These are phyloP conservation scores for Holothuria scabra DNA, from an alignment of 53 echinoderm and acorn worm species.

Conservation along the genomic window DNA sequence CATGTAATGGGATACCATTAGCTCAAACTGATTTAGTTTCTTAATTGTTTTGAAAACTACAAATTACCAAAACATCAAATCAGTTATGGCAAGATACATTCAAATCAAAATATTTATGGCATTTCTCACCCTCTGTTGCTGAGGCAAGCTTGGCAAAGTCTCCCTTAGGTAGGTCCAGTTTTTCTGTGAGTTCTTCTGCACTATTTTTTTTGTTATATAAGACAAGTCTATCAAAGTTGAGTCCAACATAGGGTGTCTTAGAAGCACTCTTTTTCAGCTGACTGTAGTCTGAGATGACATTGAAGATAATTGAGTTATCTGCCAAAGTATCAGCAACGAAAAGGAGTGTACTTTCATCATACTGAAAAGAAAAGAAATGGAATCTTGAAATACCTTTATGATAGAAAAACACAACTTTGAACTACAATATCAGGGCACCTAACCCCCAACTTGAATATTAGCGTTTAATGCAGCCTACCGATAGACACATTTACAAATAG, in stretches of 20 bases:
- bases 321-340: conserved; percentile 29
- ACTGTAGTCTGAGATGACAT: conserved; percentile 86
- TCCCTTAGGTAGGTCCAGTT: conserved; percentile 73
- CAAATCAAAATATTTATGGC: too few species aligned
- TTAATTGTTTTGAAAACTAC: too few species aligned
- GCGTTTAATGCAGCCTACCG: too few species aligned
- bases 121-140: conserved; percentile 80
- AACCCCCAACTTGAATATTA: too few species aligned
- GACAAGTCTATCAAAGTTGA: conserved; percentile 71
- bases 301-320: conserved; percentile 72
- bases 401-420: too few species aligned
- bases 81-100: too few species aligned
- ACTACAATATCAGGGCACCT: too few species aligned
- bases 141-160: conserved; percentile 87
- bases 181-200: conserved; percentile 54
- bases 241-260: conserved; percentile 75
- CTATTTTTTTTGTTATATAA: conserved; percentile 77
- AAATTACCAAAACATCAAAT: too few species aligned
- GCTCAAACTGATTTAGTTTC: too few species aligned
- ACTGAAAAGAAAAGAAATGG: neutral
- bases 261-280: conserved; percentile 67
- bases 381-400: too few species aligned
- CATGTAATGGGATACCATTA: too few species aligned
- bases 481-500: too few species aligned
- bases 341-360: neutral